These are phyloP conservation scores for Telenomus remus DNA, from an alignment of 1,140 invertebrate genomes.

Conservation along the genomic window DNA sequence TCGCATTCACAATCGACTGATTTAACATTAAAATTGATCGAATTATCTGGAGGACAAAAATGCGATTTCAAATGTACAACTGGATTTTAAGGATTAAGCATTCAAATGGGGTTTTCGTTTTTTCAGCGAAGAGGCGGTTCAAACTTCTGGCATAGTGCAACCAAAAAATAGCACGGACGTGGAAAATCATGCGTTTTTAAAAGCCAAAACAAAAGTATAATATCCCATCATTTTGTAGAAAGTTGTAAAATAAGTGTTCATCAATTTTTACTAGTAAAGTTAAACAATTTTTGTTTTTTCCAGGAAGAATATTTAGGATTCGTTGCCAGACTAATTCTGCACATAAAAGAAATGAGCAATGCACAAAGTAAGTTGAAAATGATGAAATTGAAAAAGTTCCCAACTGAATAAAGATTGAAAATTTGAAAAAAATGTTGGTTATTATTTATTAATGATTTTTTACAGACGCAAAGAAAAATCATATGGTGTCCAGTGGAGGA, in stretches of 20 bases:
- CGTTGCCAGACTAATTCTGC: constrained; percentile 91
- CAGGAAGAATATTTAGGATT: constrained; percentile 92
- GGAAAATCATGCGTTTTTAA: constrained; percentile 94
- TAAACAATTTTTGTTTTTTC: constrained; percentile 39
- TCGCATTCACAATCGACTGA: too few relatives aligned
- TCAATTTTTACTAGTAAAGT: too few relatives aligned
- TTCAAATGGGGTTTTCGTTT: constrained; percentile 22
- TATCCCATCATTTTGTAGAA: neutral
- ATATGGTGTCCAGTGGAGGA: constrained; percentile 62
- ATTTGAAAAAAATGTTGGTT: too few relatives aligned
- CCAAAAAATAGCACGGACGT: constrained; percentile 91
- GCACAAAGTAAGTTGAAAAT: too few relatives aligned
- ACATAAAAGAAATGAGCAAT: constrained; percentile 90
- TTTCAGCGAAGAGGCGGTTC: constrained; percentile 90
- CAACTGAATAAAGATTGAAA: too few relatives aligned
- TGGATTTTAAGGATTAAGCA: too few relatives aligned
- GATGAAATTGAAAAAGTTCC: too few relatives aligned
- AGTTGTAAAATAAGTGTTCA: too few relatives aligned
- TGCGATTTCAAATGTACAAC: too few relatives aligned
- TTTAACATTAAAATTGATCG: too few relatives aligned
- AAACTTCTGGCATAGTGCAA: constrained; percentile 86
- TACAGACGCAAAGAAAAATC: constrained; percentile 76
- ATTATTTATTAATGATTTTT: too few relatives aligned
- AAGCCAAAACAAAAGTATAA: constrained; percentile 86
- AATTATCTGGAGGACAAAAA: too few relatives aligned